Conservation (phyloP, 1,140 invertebrate genomes). For the Megathymus violae region DNA sequence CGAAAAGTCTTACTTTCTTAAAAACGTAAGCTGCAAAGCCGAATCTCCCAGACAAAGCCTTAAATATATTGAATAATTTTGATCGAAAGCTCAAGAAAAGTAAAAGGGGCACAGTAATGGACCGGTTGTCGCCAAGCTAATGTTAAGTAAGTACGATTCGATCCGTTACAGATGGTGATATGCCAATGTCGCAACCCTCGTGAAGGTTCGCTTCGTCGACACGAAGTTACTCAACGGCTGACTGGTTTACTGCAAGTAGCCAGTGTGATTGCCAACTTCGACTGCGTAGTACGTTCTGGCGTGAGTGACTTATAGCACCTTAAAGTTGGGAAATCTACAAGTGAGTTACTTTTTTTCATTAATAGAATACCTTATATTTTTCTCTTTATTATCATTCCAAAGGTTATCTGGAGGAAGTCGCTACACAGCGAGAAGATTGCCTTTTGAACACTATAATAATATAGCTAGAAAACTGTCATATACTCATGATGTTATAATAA, state of each 20-base stretch:
- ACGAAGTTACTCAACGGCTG: neutral
- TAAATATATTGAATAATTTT: too few species aligned
- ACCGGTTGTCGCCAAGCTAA: neutral
- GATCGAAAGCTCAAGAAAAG: too few species aligned
- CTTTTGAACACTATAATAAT: too few species aligned
- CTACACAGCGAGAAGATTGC: too few species aligned
- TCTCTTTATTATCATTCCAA: neutral
- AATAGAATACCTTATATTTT: too few species aligned
- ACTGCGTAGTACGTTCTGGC: neutral
- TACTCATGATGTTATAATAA: too few species aligned
- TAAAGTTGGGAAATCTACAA: neutral
- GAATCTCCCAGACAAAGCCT: too few species aligned
- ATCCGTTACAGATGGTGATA: neutral
- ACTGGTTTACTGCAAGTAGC: neutral
- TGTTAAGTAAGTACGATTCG: neutral
- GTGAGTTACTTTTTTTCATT: too few species aligned
- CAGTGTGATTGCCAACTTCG: neutral
- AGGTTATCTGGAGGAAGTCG: too few species aligned
- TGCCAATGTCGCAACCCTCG: neutral
- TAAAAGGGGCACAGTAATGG: neutral
- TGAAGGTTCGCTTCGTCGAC: neutral
- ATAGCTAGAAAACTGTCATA: too few species aligned
- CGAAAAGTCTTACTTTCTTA: too few species aligned
- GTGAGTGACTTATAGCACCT: neutral
- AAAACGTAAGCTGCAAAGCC: too few species aligned